Evolutionary conservation across 2,888 invertebrate genomes (phyloP).

Genomic region (Phengaris alcon): DNA sequence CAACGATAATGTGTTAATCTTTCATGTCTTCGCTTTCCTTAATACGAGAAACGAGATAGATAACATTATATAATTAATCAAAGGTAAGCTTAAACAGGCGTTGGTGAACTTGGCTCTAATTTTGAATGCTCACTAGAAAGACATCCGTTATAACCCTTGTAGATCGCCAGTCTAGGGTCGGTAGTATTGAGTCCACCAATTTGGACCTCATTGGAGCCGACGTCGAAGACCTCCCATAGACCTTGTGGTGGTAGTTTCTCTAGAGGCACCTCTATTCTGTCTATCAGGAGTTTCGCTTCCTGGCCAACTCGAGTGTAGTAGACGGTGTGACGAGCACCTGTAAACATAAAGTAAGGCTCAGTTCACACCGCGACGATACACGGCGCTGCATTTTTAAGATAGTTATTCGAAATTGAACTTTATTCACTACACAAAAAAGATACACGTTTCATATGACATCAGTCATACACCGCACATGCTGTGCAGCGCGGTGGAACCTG

Average conservation of each 20-base stretch:
- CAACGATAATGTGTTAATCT: too few species aligned
- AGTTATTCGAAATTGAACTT: too few species aligned
- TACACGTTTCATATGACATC: too few species aligned
- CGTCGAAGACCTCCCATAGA: slow-evolving; percentile 82
- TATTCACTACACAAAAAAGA: too few species aligned
- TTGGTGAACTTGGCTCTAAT: too few species aligned
- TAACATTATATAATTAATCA: neutral
- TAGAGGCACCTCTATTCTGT: slow-evolving; percentile 86
- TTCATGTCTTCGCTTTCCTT: too few species aligned
- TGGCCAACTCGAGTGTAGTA: slow-evolving; percentile 84
- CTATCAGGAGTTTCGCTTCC: slow-evolving; percentile 85
- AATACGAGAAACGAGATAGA: too few species aligned
- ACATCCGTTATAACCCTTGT: slow-evolving; percentile 93
- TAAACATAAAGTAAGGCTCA: slow-evolving; percentile 25
- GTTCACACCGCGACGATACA: too few species aligned
- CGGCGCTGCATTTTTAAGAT: too few species aligned
- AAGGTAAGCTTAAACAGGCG: neutral
- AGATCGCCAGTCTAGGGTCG: slow-evolving; percentile 88
- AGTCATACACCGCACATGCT: too few species aligned
- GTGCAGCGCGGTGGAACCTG: too few species aligned
- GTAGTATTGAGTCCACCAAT: slow-evolving; percentile 92
- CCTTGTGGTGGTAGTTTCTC: slow-evolving; percentile 84
- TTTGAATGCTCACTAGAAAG: slow-evolving; percentile 86
- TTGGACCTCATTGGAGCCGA: slow-evolving; percentile 89
- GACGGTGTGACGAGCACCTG: slow-evolving; percentile 87